A percentile compares a stretch with the other conserved stretches of the same genome.
These are phyloP conservation scores for Silurus meridionalis DNA, from an alignment of 2,113 vertebrate species.

Conservation along the genomic window DNA sequence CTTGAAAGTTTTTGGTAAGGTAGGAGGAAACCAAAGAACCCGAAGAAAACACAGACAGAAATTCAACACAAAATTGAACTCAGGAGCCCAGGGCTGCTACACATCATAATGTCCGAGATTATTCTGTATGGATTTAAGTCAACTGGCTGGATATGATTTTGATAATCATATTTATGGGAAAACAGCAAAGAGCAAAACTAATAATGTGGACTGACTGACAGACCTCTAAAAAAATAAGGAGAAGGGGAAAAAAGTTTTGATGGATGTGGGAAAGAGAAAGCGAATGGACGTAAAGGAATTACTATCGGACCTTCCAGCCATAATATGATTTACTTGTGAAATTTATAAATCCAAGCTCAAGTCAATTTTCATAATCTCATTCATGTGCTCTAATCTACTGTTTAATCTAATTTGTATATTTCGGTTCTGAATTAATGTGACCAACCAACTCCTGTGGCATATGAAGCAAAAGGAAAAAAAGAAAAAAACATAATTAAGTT, in stretches of 20 bases:
- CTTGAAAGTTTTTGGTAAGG: not conserved
- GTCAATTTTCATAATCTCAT: slow-evolving; percentile 71
- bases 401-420: slow-evolving; percentile 57
- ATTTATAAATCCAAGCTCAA: slow-evolving; percentile 68
- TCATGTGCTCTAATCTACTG: slow-evolving; percentile 63
- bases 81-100: not conserved
- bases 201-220: not conserved
- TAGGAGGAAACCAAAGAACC: not conserved
- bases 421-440: slow-evolving; percentile 65
- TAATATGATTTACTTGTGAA: slow-evolving; percentile 59
- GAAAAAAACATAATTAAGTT: slow-evolving; percentile 67
- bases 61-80: not conserved
- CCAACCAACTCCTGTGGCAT: slow-evolving; percentile 54
- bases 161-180: not conserved
- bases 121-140: not conserved
- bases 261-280: slow-evolving; percentile 7
- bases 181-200: not conserved
- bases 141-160: not conserved
- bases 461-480: slow-evolving; percentile 21
- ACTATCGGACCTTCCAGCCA: slow-evolving; percentile 33
- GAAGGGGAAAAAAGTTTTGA: not conserved
- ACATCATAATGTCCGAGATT: not conserved
- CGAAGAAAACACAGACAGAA: not conserved
- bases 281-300: slow-evolving; percentile 46
- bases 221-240: not conserved